These are phyloP conservation scores for Leptodactylus fallax DNA, from an alignment of 2,797 vertebrate species.

Conservation along the genomic window DNA sequence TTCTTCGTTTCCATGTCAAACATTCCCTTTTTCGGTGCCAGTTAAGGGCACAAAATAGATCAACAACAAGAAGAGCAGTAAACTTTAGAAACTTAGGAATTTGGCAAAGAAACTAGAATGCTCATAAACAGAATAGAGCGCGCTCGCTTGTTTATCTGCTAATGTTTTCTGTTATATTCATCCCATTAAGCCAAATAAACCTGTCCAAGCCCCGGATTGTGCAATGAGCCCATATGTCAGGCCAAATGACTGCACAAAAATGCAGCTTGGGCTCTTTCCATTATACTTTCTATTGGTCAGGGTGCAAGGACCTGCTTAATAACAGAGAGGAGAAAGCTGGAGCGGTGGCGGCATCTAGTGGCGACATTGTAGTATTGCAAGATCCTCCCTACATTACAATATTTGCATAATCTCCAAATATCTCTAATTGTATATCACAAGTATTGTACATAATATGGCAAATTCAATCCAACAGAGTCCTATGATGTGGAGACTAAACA, in stretches of 20 bases:
- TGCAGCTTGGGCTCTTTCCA: not conserved
- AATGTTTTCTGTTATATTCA: not conserved
- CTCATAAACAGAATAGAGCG: not conserved
- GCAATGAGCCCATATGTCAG: not conserved
- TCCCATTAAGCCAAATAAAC: not conserved
- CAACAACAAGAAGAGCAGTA: not conserved
- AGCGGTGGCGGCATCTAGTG: not conserved
- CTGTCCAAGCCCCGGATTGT: not conserved
- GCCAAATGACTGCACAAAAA: slow-evolving; percentile 1
- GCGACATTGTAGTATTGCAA: not conserved
- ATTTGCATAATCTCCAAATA: not conserved
- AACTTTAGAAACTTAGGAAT: not conserved
- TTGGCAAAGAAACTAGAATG: not conserved
- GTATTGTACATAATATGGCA: no score
- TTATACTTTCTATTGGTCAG: not conserved
- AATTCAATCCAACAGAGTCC: not conserved
- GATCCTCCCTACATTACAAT: no score
- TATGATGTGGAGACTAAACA: not conserved
- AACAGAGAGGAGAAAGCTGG: not conserved
- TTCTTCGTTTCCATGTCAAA: not conserved
- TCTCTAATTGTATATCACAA: no score
- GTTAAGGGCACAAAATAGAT: no score
- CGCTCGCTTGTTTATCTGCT: not conserved
- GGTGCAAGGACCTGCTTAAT: not conserved
- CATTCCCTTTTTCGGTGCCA: not conserved